These are phyloP conservation scores for Malacoraja senta DNA, from an alignment of 2,797 vertebrate species.

Conservation along the genomic window DNA sequence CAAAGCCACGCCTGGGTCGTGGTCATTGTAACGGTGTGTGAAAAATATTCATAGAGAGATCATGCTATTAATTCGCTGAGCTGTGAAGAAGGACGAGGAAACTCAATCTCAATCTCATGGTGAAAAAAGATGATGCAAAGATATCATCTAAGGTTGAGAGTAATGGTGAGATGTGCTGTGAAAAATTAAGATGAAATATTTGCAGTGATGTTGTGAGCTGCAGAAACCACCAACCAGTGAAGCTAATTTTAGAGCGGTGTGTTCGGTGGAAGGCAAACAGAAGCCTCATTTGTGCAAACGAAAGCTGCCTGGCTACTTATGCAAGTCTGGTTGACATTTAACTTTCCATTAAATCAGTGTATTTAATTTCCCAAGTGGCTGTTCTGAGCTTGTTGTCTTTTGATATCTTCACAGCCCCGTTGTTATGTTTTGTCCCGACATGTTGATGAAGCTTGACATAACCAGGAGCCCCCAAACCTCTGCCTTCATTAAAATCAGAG, in stretches of 20 bases:
- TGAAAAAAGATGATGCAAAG: background rate
- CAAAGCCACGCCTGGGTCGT: background rate
- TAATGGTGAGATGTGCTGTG: background rate
- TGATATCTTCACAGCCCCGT: background rate
- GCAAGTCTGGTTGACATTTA: conserved; percentile 22
- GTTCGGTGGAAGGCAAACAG: background rate
- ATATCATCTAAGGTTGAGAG: background rate
- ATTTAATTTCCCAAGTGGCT: conserved; percentile 26
- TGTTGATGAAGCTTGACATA: background rate
- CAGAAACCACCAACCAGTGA: background rate
- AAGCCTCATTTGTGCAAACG: conserved; percentile 19
- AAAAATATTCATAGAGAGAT: too few relatives aligned
- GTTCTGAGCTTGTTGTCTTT: background rate
- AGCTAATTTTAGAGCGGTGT: background rate
- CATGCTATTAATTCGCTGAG: background rate
- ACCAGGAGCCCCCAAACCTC: background rate
- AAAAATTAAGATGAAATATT: background rate
- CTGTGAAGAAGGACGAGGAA: background rate
- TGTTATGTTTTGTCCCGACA: background rate
- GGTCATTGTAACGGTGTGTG: background rate
- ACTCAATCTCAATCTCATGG: background rate
- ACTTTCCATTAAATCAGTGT: conserved; percentile 26
- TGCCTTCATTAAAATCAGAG: background rate
- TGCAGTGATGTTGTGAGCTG: background rate
- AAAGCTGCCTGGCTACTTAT: conserved; percentile 1